Percentiles rank a stretch among this genome's conserved stretches.
Conservation (phyloP, 2,797 vertebrate species). For the Acrossocheilus wenchowensis region DNA sequence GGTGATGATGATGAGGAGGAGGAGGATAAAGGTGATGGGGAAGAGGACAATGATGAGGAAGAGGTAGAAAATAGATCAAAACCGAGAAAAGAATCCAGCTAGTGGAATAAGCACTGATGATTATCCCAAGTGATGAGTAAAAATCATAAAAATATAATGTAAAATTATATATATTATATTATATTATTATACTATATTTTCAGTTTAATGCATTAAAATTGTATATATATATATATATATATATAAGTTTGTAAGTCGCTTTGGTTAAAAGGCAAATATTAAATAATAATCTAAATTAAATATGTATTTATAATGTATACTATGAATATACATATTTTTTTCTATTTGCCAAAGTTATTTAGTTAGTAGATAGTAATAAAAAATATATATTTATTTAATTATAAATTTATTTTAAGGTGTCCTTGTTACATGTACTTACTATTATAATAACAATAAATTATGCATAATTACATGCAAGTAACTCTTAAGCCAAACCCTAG, state of each 20-base stretch:
- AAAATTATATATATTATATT: not conserved
- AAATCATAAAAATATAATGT: no score
- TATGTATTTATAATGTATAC: not conserved
- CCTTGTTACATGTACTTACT: no score
- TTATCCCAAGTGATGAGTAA: not conserved
- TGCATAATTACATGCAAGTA: no score
- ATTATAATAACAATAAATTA: no score
- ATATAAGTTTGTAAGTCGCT: not conserved
- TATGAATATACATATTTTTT: no score
- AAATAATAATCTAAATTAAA: not conserved
- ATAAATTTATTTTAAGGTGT: no score
- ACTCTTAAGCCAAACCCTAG: no score
- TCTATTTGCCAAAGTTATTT: slow-evolving; percentile 1
- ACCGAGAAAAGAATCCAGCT: slow-evolving; percentile 67
- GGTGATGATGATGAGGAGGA: slow-evolving; percentile 51
- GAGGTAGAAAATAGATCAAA: slow-evolving; percentile 62
- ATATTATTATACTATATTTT: no score
- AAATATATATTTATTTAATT: no score
- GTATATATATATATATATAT: not conserved
- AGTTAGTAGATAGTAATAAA: no score
- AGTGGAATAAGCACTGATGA: slow-evolving; percentile 58
- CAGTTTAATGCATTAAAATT: no score
- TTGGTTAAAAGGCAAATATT: not conserved
- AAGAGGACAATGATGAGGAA: not conserved
- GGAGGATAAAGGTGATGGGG: slow-evolving; percentile 22